A percentile compares a stretch with the other conserved stretches of the same genome.
phyloP scores from a whole-genome alignment of 2,888 invertebrate species.

The Herminia tarsipennalis region DNA sequence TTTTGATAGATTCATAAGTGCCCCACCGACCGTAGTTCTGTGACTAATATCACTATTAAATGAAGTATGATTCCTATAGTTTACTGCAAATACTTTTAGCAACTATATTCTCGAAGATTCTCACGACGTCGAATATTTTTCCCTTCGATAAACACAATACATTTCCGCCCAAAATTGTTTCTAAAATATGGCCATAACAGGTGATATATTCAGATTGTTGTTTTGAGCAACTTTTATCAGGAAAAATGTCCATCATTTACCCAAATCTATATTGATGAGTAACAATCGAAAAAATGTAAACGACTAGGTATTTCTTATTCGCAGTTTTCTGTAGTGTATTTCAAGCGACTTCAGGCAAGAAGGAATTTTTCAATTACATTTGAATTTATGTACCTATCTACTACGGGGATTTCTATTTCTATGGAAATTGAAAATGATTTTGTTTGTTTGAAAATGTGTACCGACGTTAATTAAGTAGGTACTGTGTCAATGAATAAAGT shows the following conservation, averaged over 20 bases:
- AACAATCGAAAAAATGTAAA: neutral
- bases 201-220: constrained; percentile 28
- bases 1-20: neutral
- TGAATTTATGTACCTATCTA: no score
- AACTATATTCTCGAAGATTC: constrained; percentile 2
- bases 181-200: constrained; percentile 15
- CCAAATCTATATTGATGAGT: constrained; percentile 8
- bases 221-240: constrained; percentile 21
- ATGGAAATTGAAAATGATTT: no score
- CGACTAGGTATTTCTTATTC: neutral
- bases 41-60: constrained; percentile 1
- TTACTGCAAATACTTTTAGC: constrained; percentile 2
- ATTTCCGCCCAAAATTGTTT: constrained; percentile 17
- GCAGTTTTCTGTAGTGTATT: neutral
- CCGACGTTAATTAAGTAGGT: no score
- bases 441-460: no score
- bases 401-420: no score
- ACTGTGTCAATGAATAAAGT: no score
- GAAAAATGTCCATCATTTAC: constrained; percentile 24
- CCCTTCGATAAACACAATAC: constrained; percentile 8
- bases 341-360: neutral
- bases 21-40: neutral
- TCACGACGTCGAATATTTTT: constrained; percentile 5
- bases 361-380: no score
- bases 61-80: constrained; percentile 2